phyloP scores from a whole-genome alignment of 2,888 invertebrate genomes.

The Pristionchus maxplancki region DNA sequence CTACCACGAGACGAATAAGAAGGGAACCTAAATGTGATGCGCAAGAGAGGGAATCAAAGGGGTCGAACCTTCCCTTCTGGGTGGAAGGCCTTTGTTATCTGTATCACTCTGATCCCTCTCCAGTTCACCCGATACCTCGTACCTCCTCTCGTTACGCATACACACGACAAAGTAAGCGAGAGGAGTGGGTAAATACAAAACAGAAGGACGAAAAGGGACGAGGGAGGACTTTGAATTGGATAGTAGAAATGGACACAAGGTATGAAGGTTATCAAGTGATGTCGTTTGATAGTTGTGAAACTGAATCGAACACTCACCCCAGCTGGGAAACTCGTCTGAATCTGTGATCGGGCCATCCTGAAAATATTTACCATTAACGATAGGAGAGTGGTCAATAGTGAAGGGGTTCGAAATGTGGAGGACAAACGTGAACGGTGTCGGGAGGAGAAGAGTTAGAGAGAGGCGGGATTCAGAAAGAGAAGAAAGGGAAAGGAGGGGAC shows the following conservation, averaged over 20 bases:
- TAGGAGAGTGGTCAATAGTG: not conserved
- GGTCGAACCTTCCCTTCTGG: not conserved
- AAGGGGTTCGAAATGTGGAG: slow-evolving; percentile 17
- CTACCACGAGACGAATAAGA: not conserved
- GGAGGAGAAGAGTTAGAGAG: slow-evolving; percentile 17
- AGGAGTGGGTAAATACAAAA: slow-evolving; percentile 43
- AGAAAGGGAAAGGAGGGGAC: not conserved
- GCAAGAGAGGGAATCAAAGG: not conserved
- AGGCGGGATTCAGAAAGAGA: slow-evolving; percentile 31
- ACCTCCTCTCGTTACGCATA: slow-evolving; percentile 17
- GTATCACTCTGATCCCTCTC: slow-evolving; percentile 23
- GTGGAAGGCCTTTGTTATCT: slow-evolving; percentile 30
- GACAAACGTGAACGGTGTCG: slow-evolving; percentile 25
- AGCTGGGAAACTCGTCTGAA: slow-evolving; percentile 55
- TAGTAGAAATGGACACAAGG: not conserved
- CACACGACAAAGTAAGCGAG: slow-evolving; percentile 31
- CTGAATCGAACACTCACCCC: slow-evolving; percentile 51
- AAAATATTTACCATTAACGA: not conserved
- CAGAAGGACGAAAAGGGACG: slow-evolving; percentile 11
- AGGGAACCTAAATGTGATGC: not conserved
- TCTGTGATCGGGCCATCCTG: slow-evolving; percentile 45
- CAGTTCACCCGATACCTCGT: slow-evolving; percentile 5
- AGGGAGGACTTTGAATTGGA: not conserved
- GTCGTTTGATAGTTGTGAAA: not conserved
- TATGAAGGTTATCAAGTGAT: not conserved